These are phyloP conservation scores for Pherbina coryleti DNA, from an alignment of 2,888 invertebrate species.

Conservation along the genomic window DNA sequence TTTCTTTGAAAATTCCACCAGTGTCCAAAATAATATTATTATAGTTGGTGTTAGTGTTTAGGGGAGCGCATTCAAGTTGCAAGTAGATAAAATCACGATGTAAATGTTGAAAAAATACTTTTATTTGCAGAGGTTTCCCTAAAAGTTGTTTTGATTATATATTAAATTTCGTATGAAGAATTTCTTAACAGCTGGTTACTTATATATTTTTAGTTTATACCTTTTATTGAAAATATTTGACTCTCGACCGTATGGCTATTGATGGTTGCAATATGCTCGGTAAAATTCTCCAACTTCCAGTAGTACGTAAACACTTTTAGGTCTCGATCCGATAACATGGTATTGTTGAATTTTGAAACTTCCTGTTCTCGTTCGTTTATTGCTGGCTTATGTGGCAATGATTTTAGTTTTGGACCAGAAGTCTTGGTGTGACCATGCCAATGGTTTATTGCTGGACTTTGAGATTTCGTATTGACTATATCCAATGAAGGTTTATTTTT, in stretches of 20 bases:
- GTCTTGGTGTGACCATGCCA: background rate
- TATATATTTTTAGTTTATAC: constrained; percentile 44
- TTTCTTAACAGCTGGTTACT: background rate
- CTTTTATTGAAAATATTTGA: constrained; percentile 65
- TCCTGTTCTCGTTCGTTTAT: constrained; percentile 52
- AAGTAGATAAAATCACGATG: constrained; percentile 64
- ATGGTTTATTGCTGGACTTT: background rate
- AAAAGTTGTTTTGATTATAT: constrained; percentile 47
- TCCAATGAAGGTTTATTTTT: constrained; percentile 34
- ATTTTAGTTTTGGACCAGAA: background rate
- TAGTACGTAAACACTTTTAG: constrained; percentile 66
- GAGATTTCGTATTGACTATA: constrained; percentile 3
- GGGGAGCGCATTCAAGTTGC: constrained; percentile 58
- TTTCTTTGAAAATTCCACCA: constrained; percentile 63
- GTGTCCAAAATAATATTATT: constrained; percentile 65
- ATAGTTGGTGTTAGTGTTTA: constrained; percentile 43
- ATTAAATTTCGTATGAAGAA: background rate
- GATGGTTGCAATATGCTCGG: constrained; percentile 55
- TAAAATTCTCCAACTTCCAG: constrained; percentile 68
- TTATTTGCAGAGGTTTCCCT: constrained; percentile 64
- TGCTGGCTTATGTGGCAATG: background rate
- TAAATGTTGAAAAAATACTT: constrained; percentile 67
- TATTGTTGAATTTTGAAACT: constrained; percentile 58
- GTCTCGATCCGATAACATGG: constrained; percentile 59
- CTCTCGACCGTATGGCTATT: constrained; percentile 48